Evolutionary conservation across 2,797 vertebrate genomes (phyloP), one percentile per base, ranked within the genome.

Genomic region (Pseudomugil tenellus): DNA sequence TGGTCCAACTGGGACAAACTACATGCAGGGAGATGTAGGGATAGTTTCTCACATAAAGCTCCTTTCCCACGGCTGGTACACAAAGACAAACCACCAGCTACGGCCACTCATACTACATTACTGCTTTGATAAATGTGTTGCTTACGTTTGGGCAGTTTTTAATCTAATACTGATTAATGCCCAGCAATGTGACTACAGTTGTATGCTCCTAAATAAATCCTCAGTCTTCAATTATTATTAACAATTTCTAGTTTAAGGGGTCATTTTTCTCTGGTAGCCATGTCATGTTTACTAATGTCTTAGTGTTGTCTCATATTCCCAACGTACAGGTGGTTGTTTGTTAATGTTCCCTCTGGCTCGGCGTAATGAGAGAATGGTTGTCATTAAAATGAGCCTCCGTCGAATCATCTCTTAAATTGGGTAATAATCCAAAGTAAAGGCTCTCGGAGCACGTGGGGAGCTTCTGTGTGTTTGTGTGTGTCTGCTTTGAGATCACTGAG

Each of bases 361-460:
- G 60, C 31, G 9, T 79, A 85, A 88, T 84, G 72, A 84, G 81
- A 68, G 39, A 65, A 72, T 62, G 60, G 58, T 72, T 72, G 77
- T 79, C 84, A 65, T 86, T 81, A 72, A 81, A 78, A 77, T 63
- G 48, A 74, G 75, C 65, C 65, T 64, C 65, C 12, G 80, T 81
- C 85, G 74, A 89, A 82, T 85, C 70, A 63, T 64, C 79, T 85
- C 79, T 84, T 87, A 87, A 89, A 91, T 84, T 85, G 76, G 77
- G 74, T 83, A 63, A 85, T 87, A 81, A 90, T 32, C 74, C 63
- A 72, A 81, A 84, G 56, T 55, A 81, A 72, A 75, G 76, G 59
- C 57, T 58, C 54, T 83, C 26, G 21, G 28, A 67, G 58, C 74
- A 52, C 17, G 23, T 16, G 46, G 68, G 68, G 72, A 70, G 49